A percentile compares a stretch with the other conserved stretches of the same genome.
Evolutionary conservation across 2,797 vertebrate species (phyloP).

Genomic region (Valencia hispanica): DNA sequence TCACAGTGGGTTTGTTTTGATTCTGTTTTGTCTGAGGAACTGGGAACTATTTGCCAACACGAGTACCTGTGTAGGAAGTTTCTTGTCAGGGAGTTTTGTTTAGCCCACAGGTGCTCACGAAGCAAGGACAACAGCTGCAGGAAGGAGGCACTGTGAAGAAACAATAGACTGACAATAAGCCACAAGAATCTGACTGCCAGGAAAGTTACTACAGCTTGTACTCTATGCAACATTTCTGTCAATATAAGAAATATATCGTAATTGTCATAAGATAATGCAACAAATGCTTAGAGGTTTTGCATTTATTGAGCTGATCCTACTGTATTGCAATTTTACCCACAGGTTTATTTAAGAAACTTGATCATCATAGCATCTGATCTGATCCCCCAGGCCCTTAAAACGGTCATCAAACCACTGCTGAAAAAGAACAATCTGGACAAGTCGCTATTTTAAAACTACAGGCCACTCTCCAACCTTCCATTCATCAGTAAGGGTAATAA

Average conservation of each 20-base stretch:
- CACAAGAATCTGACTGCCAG: neutral
- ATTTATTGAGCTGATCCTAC: too few relatives aligned
- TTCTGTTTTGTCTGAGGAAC: slow-evolving; percentile 5
- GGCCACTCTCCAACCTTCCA: neutral
- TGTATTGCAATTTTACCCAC: too few relatives aligned
- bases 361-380: neutral
- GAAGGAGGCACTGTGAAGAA: neutral
- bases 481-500: neutral
- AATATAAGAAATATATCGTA: neutral
- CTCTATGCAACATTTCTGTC: neutral
- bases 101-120: neutral
- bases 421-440: neutral
- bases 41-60: slow-evolving; percentile 2
- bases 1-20: slow-evolving; percentile 21
- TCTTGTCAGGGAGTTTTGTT: slow-evolving; percentile 16
- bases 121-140: neutral
- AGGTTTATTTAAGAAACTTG: neutral
- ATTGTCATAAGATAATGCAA: neutral
- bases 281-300: neutral
- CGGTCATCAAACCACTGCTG: too few relatives aligned
- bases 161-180: slow-evolving; percentile 1
- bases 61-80: slow-evolving; percentile 8
- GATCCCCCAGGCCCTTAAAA: neutral
- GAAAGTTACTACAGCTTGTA: too few relatives aligned
- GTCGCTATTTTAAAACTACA: neutral